Base-by-base conservation (phyloP, 2,888 invertebrate genomes). In the Tanytarsus gracilentus region DNA sequence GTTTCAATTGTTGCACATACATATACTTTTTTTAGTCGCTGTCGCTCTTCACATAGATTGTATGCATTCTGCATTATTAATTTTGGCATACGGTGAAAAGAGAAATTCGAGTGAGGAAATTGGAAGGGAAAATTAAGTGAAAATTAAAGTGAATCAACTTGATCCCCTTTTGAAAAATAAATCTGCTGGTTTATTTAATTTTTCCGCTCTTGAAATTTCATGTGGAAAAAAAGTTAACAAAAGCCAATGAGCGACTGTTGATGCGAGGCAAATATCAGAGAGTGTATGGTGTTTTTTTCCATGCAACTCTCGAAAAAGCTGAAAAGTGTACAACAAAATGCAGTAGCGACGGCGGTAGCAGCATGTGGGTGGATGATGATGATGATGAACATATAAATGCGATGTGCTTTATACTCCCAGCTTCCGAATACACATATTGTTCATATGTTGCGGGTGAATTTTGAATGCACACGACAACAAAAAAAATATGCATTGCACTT, bases 221-320 rank as follows among this genome's bases (percentile, higher is more conserved):
- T 26, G 50, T 21, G 26, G 29, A 25, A 26, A n/a, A n/a, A n/a
- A 29, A 36, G 53, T 39, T 23, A 53, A 36, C 53, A 36, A 33
- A 36, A 33, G 39, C 30, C 33, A 27, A 52, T 44, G 50, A 52
- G 21, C n/a, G 52, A 52, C 52, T 33, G 52, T 36, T 53, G 53
- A 53, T 53, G 39, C 23, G 53, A 21, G 23, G 26, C 53, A 53
- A 33, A 53, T 36, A 53, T n/a, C 5, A 18, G 9, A 48, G 33
- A 9, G n/a, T n/a, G n/a, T n/a, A n/a, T n/a, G n/a, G n/a, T n/a
- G n/a, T n/a, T n/a, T n/a, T n/a, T n/a, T n/a, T n/a, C n/a, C n/a
- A n/a, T n/a, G n/a, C n/a, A n/a, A n/a, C n/a, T n/a, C n/a, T n/a
- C n/a, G n/a, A n/a, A n/a, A n/a, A n/a, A n/a, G n/a, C n/a, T n/a